phyloP scores from a whole-genome alignment of 1,140 invertebrate species.

The Heliconius melpomene region DNA sequence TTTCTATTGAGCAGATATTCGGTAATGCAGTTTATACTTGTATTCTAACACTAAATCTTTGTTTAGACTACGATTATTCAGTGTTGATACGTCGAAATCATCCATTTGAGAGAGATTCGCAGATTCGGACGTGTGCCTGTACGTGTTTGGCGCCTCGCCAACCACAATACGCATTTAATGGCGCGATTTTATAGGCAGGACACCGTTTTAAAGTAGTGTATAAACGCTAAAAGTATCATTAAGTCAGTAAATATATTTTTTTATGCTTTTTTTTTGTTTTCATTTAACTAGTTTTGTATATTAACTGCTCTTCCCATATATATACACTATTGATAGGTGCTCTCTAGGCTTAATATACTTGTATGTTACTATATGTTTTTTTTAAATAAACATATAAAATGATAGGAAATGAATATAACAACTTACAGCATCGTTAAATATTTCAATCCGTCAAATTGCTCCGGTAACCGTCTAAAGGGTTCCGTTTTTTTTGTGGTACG shows the following conservation, averaged over 20 bases:
- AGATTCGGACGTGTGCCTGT: slow-evolving; percentile 59
- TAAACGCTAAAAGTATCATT: slow-evolving; percentile 71
- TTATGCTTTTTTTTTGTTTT: slow-evolving; percentile 48
- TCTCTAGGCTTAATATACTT: neutral
- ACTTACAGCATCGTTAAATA: too few species aligned
- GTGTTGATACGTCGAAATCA: slow-evolving; percentile 68
- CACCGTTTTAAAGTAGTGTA: slow-evolving; percentile 74
- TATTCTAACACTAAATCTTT: slow-evolving; percentile 15
- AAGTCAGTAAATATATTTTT: slow-evolving; percentile 47
- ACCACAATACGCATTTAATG: slow-evolving; percentile 73
- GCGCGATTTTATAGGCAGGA: slow-evolving; percentile 72
- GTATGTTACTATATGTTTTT: neutral
- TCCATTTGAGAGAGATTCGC: slow-evolving; percentile 65
- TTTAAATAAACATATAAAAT: too few species aligned
- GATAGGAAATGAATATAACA: too few species aligned
- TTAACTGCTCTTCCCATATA: neutral
- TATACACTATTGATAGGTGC: neutral
- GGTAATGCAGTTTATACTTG: neutral
- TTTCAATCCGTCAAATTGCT: too few species aligned
- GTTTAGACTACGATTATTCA: slow-evolving; percentile 48
- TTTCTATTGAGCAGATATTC: neutral
- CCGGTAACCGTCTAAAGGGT: too few species aligned
- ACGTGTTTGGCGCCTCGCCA: slow-evolving; percentile 64
- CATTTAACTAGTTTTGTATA: slow-evolving; percentile 36
- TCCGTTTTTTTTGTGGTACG: too few species aligned